Conservation (phyloP, 2,797 vertebrate genomes). For the Spheniscus humboldti region DNA sequence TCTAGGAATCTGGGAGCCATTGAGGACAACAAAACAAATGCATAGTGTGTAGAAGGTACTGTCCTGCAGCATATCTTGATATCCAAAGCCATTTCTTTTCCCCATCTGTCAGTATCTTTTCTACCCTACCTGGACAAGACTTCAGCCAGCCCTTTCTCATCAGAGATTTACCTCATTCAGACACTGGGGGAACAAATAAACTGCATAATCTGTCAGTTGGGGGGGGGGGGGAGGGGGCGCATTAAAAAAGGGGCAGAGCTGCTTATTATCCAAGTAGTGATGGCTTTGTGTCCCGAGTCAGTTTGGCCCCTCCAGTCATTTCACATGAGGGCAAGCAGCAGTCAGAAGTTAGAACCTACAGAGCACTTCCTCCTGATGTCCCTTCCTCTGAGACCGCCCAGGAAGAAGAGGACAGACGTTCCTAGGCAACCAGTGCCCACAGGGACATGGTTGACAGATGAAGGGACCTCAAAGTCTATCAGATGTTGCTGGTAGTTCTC, state of each 20-base stretch:
- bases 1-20: not conserved
- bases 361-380: not conserved
- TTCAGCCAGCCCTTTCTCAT: not conserved
- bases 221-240: fast-evolving
- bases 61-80: not conserved
- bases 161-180: not conserved
- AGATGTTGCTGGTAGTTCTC: not conserved
- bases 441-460: not conserved
- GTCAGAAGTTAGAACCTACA: not conserved
- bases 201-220: not conserved
- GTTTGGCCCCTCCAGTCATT: not conserved
- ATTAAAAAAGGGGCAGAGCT: not conserved
- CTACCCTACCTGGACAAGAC: not conserved
- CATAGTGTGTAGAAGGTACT: not conserved
- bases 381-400: not conserved
- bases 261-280: not conserved
- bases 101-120: not conserved
- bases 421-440: not conserved
- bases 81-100: not conserved
- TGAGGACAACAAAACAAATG: not conserved
- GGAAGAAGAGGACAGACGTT: not conserved
- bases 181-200: not conserved
- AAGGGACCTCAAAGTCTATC: not conserved
- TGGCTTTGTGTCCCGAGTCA: not conserved
- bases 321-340: not conserved